phyloP scores from a whole-genome alignment of 64 coral and sea anemone species.

The Actinia equina region DNA sequence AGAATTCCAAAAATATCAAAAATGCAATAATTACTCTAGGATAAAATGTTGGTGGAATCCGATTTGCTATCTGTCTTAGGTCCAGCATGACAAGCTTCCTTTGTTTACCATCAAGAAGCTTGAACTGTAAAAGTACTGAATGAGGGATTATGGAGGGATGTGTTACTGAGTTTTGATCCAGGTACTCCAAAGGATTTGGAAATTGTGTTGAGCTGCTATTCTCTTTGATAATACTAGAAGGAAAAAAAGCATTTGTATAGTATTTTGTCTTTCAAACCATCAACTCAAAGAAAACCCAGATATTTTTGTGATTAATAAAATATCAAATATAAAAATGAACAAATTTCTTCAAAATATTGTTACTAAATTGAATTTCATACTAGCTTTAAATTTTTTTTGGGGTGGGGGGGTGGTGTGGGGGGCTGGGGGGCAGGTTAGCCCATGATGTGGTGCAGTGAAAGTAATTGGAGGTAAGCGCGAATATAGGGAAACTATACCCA shows the following conservation, averaged over 20 bases:
- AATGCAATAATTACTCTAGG: conserved; percentile 26
- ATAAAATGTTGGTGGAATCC: conserved; percentile 33
- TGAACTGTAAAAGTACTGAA: conserved; percentile 12
- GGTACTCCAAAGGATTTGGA: conserved; percentile 46
- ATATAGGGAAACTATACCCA: too few species aligned
- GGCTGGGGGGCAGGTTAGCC: too few species aligned
- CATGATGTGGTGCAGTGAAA: too few species aligned
- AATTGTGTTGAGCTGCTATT: not conserved
- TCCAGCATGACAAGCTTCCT: conserved; percentile 14
- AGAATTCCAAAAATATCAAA: conserved; percentile 22
- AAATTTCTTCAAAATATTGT: too few species aligned
- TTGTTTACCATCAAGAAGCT: conserved; percentile 3
- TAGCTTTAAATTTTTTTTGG: too few species aligned
- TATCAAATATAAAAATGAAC: too few species aligned
- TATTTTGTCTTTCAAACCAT: too few species aligned
- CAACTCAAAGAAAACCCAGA: too few species aligned
- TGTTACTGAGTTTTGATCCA: not conserved
- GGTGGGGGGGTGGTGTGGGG: too few species aligned
- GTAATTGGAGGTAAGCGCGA: too few species aligned
- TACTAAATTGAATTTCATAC: too few species aligned
- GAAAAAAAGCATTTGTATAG: not conserved
- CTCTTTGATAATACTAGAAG: not conserved
- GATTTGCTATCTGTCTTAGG: not conserved
- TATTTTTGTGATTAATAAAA: too few species aligned
- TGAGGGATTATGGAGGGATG: not conserved